These are phyloP conservation scores for Onthophagus taurus DNA, from an alignment of 1,140 invertebrate genomes.

Conservation along the genomic window DNA sequence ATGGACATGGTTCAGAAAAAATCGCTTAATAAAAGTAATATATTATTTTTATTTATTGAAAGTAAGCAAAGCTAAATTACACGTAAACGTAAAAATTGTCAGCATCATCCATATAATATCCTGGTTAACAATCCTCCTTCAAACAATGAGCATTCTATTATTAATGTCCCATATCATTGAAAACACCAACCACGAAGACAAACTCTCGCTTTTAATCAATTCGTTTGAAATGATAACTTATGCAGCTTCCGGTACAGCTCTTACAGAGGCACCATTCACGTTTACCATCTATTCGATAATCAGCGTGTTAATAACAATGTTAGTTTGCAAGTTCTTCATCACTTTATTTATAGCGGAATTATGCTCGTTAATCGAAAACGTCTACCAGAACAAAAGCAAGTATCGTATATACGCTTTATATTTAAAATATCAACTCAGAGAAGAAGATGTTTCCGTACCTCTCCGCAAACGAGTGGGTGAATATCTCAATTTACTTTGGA, in stretches of 20 bases:
- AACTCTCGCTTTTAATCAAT: neutral
- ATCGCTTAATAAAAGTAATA: constrained; percentile 2
- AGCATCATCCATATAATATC: constrained; percentile 4
- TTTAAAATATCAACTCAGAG: neutral
- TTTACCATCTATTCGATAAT: neutral
- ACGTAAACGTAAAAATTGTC: constrained; percentile 9
- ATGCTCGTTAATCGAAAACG: neutral
- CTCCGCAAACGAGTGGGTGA: neutral
- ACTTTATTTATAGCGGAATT: constrained; percentile 7
- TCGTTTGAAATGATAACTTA: constrained; percentile 2
- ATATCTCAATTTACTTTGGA: constrained; percentile 13
- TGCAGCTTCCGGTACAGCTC: neutral
- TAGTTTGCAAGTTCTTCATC: constrained; percentile 4
- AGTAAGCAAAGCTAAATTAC: neutral
- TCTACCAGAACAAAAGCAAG: constrained; percentile 5
- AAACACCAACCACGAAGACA: neutral
- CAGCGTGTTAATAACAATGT: constrained; percentile 1
- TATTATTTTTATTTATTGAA: neutral
- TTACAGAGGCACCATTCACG: neutral
- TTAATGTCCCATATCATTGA: neutral
- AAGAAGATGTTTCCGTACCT: constrained; percentile 1
- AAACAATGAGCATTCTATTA: constrained; percentile 1
- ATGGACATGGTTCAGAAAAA: constrained; percentile 3
- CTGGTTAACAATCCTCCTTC: constrained; percentile 7
- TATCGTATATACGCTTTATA: neutral